Evolutionary conservation across 2,888 invertebrate species (phyloP).

Genomic region (Rotaria sp.): DNA sequence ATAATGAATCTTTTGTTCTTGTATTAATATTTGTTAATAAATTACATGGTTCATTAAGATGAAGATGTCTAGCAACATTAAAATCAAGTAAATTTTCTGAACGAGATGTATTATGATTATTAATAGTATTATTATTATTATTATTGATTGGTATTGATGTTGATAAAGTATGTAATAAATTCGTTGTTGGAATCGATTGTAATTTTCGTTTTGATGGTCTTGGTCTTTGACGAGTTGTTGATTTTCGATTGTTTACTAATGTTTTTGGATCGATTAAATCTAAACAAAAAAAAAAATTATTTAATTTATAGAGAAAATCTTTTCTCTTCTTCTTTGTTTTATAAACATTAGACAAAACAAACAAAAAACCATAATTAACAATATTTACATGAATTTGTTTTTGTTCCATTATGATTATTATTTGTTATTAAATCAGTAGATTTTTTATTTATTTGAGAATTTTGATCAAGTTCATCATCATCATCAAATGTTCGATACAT

Average conservation of each 20-base stretch:
- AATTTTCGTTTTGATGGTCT: background rate
- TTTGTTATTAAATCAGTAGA: background rate
- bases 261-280: background rate
- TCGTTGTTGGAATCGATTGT: background rate
- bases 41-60: slow-evolving; percentile 1
- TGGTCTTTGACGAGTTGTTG: background rate
- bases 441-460: background rate
- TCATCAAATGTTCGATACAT: slow-evolving; percentile 18
- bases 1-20: background rate
- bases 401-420: background rate
- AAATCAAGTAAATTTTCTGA: slow-evolving; percentile 4
- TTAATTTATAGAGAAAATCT: too few species aligned
- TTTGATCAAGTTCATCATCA: background rate
- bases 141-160: background rate
- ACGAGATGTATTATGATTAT: background rate
- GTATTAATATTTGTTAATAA: slow-evolving; percentile 4
- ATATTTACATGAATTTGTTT: slow-evolving; percentile 5
- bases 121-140: background rate
- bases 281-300: background rate
- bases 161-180: background rate
- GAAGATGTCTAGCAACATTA: background rate
- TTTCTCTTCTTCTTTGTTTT: too few species aligned
- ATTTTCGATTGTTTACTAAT: background rate
- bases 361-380: background rate
- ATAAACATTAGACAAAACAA: too few species aligned